Base-by-base conservation (phyloP, 2,113 vertebrate species). In the Synodontis membranacea region DNA sequence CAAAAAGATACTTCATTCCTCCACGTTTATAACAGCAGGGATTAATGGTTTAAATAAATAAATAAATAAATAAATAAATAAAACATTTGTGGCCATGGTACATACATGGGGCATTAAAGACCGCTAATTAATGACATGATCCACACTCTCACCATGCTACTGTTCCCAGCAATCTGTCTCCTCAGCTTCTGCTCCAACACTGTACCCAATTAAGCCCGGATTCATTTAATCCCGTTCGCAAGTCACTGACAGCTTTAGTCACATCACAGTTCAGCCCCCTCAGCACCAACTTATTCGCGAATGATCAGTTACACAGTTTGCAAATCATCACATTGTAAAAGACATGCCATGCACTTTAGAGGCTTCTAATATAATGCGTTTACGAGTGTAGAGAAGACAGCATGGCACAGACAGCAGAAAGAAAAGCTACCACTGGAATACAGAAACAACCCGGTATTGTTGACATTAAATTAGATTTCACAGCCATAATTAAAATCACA, bases 191-290 rank as follows among this genome's bases (percentile, higher is more conserved):
- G 78, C 70, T 80, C 39, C 17, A 14, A 82, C 56, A 72, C 52
- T 31, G 78, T 82, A 85, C 64, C 86, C 68, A 84, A 89, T 90
- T 86, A 89, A 58, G 52, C 84, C 78, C 62, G 78, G 84, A 90
- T 88, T 88, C 86, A 86, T 82, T 89, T 86, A 89, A 85, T 80
- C 44, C 82, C 60, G 66, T 88, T 88, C 85, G 75, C 70, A 80
- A 64, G 62, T 72, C 37, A 72, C 64, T 85, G 78, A 66, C 79
- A 86, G 42, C 60, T 62, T 83, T 85, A 80, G 79, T 88, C 83
- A 85, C 84, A 85, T 86, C 82, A 80, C 58, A 83, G 60, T 80
- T 79, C 76, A 82, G 60, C 58, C 72, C 50, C 42, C 72, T 80
- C 60, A 85, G 44, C 44, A 5, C n/a, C 56, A 50, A 70, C 28